A percentile compares a stretch with the other conserved stretches of the same genome.
phyloP scores from a whole-genome alignment of 2,888 invertebrate species.

The Onchidella celtica region DNA sequence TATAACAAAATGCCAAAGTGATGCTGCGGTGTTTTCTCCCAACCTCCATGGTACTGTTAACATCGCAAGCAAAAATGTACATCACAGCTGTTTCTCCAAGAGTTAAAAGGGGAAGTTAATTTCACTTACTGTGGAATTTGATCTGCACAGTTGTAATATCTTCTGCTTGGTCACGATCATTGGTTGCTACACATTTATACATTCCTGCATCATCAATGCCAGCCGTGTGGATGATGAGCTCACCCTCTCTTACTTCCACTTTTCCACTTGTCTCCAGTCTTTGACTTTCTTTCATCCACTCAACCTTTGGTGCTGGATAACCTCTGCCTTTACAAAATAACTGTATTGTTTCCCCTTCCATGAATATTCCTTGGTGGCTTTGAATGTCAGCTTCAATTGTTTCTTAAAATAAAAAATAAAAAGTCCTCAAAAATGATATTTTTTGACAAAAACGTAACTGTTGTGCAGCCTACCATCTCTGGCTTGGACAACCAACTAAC shows the following conservation, averaged over 20 bases:
- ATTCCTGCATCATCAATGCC: constrained; percentile 71
- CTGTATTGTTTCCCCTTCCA: constrained; percentile 69
- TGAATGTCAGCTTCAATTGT: constrained; percentile 67
- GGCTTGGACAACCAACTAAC: no score
- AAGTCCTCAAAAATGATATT: no score
- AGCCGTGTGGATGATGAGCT: constrained; percentile 66
- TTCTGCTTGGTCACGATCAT: constrained; percentile 59
- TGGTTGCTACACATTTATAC: constrained; percentile 73
- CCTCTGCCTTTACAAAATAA: constrained; percentile 72
- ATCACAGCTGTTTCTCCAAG: no score
- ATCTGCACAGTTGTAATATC: constrained; percentile 69
- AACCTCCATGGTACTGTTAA: no score
- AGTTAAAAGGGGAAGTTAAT: no score
- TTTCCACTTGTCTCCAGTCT: constrained; percentile 58
- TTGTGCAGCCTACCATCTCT: no score
- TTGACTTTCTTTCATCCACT: constrained; percentile 69
- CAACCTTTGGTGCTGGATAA: constrained; percentile 66
- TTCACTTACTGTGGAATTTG: constrained; percentile 65
- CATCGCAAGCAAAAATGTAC: no score
- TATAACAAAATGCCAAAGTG: no score
- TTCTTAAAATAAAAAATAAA: constrained; percentile 56
- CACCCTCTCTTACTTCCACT: constrained; percentile 59
- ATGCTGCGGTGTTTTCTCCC: no score
- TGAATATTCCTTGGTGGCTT: constrained; percentile 62
- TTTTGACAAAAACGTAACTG: no score